A percentile compares a stretch with the other conserved stretches of the same genome.
These are phyloP conservation scores for Varanus komodoensis DNA, from an alignment of 2,113 vertebrate genomes.

Conservation along the genomic window DNA sequence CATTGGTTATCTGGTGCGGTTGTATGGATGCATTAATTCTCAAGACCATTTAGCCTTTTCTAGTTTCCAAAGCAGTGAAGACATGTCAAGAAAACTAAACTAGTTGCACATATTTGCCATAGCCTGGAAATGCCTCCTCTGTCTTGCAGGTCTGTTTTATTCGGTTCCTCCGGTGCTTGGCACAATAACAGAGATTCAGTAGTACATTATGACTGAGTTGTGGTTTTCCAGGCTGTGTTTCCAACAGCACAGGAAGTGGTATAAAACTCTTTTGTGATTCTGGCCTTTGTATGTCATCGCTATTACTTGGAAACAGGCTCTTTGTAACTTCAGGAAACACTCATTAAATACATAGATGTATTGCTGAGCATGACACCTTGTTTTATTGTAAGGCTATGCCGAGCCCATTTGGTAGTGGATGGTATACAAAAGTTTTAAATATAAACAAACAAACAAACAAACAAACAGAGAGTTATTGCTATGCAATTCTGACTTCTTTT, in stretches of 20 bases:
- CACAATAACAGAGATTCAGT: constrained; percentile 29
- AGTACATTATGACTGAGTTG: constrained; percentile 26
- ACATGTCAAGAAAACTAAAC: not conserved
- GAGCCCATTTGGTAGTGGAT: no score
- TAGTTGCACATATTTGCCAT: not conserved
- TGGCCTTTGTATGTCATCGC: not conserved
- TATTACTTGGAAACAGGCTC: not conserved
- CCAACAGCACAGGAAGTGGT: constrained; percentile 45
- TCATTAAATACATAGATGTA: not conserved
- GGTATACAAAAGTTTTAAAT: no score
- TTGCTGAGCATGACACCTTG: not conserved
- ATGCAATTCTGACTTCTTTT: not conserved
- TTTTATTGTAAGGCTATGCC: no score
- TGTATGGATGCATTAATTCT: not conserved
- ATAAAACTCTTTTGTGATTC: constrained; percentile 27
- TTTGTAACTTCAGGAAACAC: constrained; percentile 24
- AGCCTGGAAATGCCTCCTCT: not conserved
- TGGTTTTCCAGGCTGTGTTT: constrained; percentile 18
- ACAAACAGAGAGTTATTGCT: not conserved
- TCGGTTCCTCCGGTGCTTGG: not conserved
- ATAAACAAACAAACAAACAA: not conserved
- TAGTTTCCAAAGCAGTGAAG: not conserved
- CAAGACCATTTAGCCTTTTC: not conserved
- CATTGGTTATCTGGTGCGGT: not conserved
- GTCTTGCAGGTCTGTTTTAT: not conserved